Base-by-base conservation (phyloP, 2,797 vertebrate species). In the Tragelaphus oryx region DNA sequence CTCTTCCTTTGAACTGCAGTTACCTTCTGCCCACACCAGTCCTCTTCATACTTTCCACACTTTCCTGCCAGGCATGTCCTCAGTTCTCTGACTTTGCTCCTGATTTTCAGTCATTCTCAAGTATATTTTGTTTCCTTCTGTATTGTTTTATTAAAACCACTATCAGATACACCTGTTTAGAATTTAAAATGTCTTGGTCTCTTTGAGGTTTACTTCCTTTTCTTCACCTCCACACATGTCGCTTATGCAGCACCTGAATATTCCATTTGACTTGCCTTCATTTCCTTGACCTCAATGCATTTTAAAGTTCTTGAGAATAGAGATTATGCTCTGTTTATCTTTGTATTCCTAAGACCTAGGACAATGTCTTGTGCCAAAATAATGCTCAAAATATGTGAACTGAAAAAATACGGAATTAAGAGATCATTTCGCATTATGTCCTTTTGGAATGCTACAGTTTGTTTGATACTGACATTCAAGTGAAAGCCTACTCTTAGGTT, bases 401-500 rank as follows among this genome's bases (percentile, higher is more conserved):
- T 24, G 16, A 80, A 30, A 33, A 74, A 86, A 57, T 12, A 17
- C 4, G 0, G 8, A 87, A 11, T 41, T 41, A 65, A 92, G 7
- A 52, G 5, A 46, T 44, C 46, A 30, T 84, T 41, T 2, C 5
- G 8, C 4, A 11, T 41, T 85, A 24, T 1, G 5, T 78, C 7
- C 6, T n/a, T 75, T 37, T 48, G 30, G 17, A 94, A 95, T 48
- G 10, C 24, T 57, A 52, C 33, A 16, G 2, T 55, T 84, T 83
- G 9, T 83, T 91, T 71, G 48, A 95, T 55, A 75, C 20, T 57
- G 6, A 75, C 41, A 89, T 46, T 11, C 14, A 81, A 79, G 37
- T 28, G 24, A 84, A 98, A 98, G 62, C 26, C 91, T 76, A 62
- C 82, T 95, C 37, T 74, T 41, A 44, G 68, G 6, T 24, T 71